Base-by-base conservation (phyloP, 2,888 invertebrate genomes). In the Dicranocentrus wangi region DNA sequence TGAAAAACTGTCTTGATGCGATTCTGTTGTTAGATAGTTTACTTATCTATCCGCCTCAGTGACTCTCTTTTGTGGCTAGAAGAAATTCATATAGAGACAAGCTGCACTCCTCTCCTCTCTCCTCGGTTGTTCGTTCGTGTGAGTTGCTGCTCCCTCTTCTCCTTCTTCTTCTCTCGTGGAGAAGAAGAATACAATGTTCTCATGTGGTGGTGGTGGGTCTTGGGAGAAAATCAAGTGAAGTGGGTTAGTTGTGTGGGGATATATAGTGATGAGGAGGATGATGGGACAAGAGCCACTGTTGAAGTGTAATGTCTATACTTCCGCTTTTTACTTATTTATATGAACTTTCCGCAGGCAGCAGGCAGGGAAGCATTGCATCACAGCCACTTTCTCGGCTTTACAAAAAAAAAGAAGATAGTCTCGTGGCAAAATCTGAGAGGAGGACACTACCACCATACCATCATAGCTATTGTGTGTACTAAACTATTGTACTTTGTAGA, bases 11-110 rank as follows among this genome's bases (percentile, higher is more conserved):
- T 77, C 77, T 60, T 77, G 77, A 77, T 77, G 77, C 77, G 77
- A 77, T 77, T 77, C 77, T 61, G 77, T 69, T 77, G 77, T 77
- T 69, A 77, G 77, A 77, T 77, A 77, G 77, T 77, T 77, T 69
- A 77, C 77, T 77, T 77, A 77, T 77, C 77, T 77, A 68, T 77
- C 53, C 77, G 77, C 77, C 53, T 77, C 77, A 77, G 68, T 69
- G 77, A 77, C 66, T 77, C 53, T 42, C 68, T 47, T 68, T 69
- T 69, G 60, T 68, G 68, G 32, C 66, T 58, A 58, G 60, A n/a
- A n/a, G n/a, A 76, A 77, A 69, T 77, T 77, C 61, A 69, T 77
- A 43, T 43, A 53, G 69, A 55, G 32, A 53, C 25, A 15, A 47
- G 15, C 32, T 32, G 10, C 47, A n/a, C n/a, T n/a, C n/a, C n/a